Conservation (phyloP, 2,113 vertebrate genomes). For the Rhinopomastus cyanomelas region DNA sequence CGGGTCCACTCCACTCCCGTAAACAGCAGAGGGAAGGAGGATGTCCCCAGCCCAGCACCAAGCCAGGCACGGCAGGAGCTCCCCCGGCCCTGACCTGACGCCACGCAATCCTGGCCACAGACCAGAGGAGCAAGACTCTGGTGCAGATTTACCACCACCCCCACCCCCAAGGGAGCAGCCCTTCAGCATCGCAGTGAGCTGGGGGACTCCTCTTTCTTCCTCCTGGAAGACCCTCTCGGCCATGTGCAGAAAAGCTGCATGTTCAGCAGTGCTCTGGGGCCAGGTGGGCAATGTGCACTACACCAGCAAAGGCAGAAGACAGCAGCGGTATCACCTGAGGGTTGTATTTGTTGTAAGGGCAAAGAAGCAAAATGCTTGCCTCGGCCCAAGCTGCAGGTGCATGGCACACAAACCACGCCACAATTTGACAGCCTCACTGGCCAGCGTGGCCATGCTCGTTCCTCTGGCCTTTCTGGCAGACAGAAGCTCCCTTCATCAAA, state of each 20-base stretch:
- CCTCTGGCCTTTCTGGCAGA: neutral
- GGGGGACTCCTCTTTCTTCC: too few relatives aligned
- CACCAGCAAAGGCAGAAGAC: neutral
- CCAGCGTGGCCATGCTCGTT: fast-evolving
- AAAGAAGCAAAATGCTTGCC: neutral
- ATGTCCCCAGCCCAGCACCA: too few relatives aligned
- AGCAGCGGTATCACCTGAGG: neutral
- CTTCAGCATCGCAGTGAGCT: too few relatives aligned
- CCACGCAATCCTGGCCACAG: too few relatives aligned
- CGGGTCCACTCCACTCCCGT: too few relatives aligned
- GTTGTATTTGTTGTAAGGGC: neutral
- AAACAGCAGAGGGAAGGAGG: too few relatives aligned
- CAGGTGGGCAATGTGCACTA: neutral
- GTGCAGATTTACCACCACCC: too few relatives aligned
- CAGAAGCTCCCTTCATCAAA: neutral
- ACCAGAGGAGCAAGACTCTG: too few relatives aligned
- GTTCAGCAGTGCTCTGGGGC: neutral
- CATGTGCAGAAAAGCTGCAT: fast-evolving
- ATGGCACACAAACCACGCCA: fast-evolving
- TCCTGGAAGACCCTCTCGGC: too few relatives aligned
- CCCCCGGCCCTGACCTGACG: too few relatives aligned
- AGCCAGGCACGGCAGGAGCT: too few relatives aligned
- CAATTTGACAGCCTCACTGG: neutral
- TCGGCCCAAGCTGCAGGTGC: neutral
- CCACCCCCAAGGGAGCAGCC: too few relatives aligned